Base-by-base conservation (phyloP, 2,113 vertebrate species). In the Maylandia zebra region DNA sequence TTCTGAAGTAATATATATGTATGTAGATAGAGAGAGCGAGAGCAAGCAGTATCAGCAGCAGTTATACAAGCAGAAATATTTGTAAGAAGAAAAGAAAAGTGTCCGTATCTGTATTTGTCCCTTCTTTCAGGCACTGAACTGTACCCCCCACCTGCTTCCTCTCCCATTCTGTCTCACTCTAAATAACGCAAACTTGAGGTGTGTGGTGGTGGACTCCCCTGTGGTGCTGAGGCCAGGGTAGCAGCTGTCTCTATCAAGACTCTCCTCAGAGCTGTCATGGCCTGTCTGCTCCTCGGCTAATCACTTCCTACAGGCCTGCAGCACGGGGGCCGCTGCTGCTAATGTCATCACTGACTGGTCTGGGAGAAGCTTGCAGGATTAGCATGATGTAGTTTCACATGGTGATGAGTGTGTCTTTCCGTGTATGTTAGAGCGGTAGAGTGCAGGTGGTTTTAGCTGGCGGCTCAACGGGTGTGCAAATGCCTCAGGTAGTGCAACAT, bases 221-320 rank as follows among this genome's bases (percentile, higher is more conserved):
- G 82, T 80, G 89, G 93, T 93, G 84, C 83, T 80, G 82, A 79
- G 91, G 87, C 83, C 86, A 88, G 86, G 92, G 92, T 87, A 94
- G 94, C 95, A 95, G 94, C 93, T 95, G 95, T 93, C 89, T 92
- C 89, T 56, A 93, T 94, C 93, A 93, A 92, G 91, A 59, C 89
- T 93, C 91, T 94, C 88, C 88, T 94, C 90, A 53, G 90, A 87
- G 92, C 95, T 93, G 95, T 94, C 94, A 92, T 27, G 80, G 90
- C 94, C 90, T 94, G 92, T 92, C 94, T 94, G 92, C 91, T 94
- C 89, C 82, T 61, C 59, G 3, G 90, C 95, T 95, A 95, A 95
- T 95, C 93, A 91, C 91, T 93, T 94, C 81, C 89, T 91, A 92
- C 93, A 92, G 89, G 86, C 88, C 91, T 82, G 86, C 80, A 88